Conservation (phyloP, 2,113 vertebrate genomes). For the Ahaetulla prasina region DNA sequence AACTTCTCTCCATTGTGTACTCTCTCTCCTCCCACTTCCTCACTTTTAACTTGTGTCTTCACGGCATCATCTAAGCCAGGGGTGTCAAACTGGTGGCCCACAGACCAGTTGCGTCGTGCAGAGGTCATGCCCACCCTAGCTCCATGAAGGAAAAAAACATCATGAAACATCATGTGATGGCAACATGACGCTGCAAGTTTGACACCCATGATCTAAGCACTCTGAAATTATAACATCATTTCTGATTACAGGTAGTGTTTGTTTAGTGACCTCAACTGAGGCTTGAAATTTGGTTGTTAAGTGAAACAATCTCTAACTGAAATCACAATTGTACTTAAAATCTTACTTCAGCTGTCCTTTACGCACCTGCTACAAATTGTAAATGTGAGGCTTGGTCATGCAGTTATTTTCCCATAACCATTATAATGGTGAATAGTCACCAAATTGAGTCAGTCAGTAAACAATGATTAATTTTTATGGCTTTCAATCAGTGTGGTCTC, state of each 20-base stretch:
- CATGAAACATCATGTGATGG: no score
- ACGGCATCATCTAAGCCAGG: background rate
- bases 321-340: background rate
- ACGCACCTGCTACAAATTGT: background rate
- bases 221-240: background rate
- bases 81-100: no score
- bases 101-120: no score
- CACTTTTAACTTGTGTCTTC: background rate
- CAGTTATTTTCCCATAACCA: background rate
- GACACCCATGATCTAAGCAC: background rate
- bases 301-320: background rate
- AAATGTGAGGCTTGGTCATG: background rate
- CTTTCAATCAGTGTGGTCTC: background rate
- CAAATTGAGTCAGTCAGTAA: background rate
- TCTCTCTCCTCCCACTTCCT: background rate
- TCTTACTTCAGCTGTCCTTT: background rate
- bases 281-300: background rate
- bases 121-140: no score
- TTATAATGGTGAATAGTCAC: background rate
- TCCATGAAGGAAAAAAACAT: no score
- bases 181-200: no score
- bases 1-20: background rate
- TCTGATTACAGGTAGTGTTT: background rate
- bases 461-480: background rate
- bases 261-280: background rate